Percentiles rank a stretch among this genome's conserved stretches.
Evolutionary conservation across 2,888 invertebrate genomes (phyloP).

Genomic region (Odontothrips loti): DNA sequence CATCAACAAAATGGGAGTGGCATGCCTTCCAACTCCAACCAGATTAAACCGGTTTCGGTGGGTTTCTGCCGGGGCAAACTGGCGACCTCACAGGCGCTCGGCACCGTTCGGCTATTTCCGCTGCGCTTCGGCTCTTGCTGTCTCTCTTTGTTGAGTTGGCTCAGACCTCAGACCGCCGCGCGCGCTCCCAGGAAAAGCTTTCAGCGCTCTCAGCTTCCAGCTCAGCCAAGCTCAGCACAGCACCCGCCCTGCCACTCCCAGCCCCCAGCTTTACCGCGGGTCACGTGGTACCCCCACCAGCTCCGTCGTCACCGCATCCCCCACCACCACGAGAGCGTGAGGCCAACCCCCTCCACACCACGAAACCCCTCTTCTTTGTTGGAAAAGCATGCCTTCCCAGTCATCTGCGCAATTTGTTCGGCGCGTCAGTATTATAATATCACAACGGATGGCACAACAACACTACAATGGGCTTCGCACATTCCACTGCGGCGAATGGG

Average conservation of each 20-base stretch:
- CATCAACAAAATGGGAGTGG: background rate
- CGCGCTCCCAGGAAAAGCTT: background rate
- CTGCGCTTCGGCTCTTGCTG: background rate
- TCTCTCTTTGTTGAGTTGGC: background rate
- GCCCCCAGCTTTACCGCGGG: background rate
- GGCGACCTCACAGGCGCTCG: background rate
- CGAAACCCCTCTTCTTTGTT: background rate
- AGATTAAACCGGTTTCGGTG: slow-evolving; percentile 7
- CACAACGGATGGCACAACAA: background rate
- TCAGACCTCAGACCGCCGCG: background rate
- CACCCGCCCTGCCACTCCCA: too few species aligned
- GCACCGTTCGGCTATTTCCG: background rate
- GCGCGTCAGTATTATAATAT: background rate
- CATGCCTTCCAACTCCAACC: background rate
- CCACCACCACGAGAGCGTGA: background rate
- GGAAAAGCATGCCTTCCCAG: background rate
- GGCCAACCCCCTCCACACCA: background rate
- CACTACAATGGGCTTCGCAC: background rate
- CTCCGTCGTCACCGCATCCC: background rate
- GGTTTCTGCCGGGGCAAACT: background rate
- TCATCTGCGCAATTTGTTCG: background rate
- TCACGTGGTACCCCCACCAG: background rate
- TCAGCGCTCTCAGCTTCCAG: background rate
- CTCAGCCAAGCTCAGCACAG: too few species aligned
- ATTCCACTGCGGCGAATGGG: background rate